Base-by-base conservation (phyloP, 2,797 vertebrate species). In the Esox lucius region DNA sequence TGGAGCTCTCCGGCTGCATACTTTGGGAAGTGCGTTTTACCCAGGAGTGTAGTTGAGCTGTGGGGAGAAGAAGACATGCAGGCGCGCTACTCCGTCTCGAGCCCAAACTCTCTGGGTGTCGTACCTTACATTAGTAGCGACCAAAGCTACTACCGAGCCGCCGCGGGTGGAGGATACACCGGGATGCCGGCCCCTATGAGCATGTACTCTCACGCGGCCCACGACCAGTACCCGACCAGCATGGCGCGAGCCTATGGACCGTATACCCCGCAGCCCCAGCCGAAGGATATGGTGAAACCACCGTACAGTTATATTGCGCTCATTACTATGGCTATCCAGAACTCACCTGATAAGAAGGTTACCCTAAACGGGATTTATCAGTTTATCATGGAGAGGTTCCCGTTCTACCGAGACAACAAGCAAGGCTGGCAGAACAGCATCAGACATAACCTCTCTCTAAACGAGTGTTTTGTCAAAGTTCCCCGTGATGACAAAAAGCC, bases 311-410 rank as follows among this genome's bases (percentile, higher is more conserved):
- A 97, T 91, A 98, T 98, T 33, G 96, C 96, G 61, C 96, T 98
- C 82, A 98, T 98, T 87, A 97, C 96, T 35, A 98, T 98, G 96
- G 96, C 96, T 71, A 98, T 98, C 85, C 96, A 97, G 81, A 96
- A 97, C 85, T 97, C 96, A 0, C 94, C 96, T 0, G 96, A 97
- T 92, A 98, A 98, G 90, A 96, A 96, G 91, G 96, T 98, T 87
- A 98, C 97, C 78, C 95, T 98, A 53, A 98, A 98, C 74, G 97
- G 97, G 91, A 98, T 98, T 93, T 98, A 98, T 88, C 97, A 97
- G 91, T 98, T 98, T 83, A 98, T 98, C 82, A 98, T 98, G 97
- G 97, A 98, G 71, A 93, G 97, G 79, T 98, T 98, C 90, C 96
- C 96, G 2, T 97, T 97, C 88, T 97, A 97, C 88, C 90, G 96